phyloP scores from a whole-genome alignment of 2,888 invertebrate genomes.

The Eupithecia abbreviata region DNA sequence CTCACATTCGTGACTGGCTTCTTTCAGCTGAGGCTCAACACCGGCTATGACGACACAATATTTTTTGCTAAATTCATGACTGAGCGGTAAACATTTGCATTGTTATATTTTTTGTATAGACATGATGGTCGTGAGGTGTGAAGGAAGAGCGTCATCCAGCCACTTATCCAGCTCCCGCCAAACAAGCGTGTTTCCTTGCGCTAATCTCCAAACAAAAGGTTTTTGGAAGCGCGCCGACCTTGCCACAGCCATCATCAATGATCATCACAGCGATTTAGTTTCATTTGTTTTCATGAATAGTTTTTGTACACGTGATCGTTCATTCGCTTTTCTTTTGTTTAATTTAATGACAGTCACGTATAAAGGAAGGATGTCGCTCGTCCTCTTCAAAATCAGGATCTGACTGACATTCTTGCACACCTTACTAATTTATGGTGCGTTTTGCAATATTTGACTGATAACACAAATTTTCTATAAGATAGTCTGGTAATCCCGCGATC shows the following conservation, averaged over 20 bases:
- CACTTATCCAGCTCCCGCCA: slow-evolving; percentile 73
- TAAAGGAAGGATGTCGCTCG: slow-evolving; percentile 38
- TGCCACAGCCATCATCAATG: slow-evolving; percentile 58
- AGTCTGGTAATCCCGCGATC: not conserved
- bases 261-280: slow-evolving; percentile 54
- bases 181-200: slow-evolving; percentile 79
- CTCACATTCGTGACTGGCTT: slow-evolving; percentile 36
- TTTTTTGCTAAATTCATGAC: slow-evolving; percentile 51
- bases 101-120: slow-evolving; percentile 65
- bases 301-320: slow-evolving; percentile 31
- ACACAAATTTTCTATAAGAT: not conserved
- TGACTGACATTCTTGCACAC: slow-evolving; percentile 4
- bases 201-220: slow-evolving; percentile 72
- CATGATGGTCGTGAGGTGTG: slow-evolving; percentile 64
- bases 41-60: slow-evolving; percentile 46
- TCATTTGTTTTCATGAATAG: slow-evolving; percentile 48
- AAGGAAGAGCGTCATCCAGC: slow-evolving; percentile 72
- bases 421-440: not conserved
- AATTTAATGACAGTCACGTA: slow-evolving; percentile 32
- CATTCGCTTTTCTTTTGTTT: slow-evolving; percentile 23
- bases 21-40: slow-evolving; percentile 37
- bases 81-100: slow-evolving; percentile 57
- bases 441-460: not conserved
- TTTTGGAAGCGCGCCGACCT: slow-evolving; percentile 70
- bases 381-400: slow-evolving; percentile 35